Conservation (phyloP, 2,113 vertebrate species). For the Oryctolagus cuniculus region DNA sequence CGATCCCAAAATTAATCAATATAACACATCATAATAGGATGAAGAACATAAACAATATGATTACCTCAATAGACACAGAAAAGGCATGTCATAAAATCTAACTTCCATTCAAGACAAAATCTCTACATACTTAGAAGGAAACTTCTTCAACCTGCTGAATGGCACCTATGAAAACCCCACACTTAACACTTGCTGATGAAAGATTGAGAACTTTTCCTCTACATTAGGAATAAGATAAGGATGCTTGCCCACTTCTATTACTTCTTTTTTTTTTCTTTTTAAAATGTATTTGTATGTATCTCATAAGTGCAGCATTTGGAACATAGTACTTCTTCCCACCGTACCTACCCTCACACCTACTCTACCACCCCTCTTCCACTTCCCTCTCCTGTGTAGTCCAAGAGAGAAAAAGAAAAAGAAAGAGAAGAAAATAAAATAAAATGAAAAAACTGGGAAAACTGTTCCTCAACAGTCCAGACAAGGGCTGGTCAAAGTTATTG, state of each 20-base stretch:
- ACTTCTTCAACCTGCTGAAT: neutral
- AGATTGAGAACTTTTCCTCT: neutral
- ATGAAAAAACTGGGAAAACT: no score
- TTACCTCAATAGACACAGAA: neutral
- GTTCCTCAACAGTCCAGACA: no score
- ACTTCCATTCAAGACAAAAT: neutral
- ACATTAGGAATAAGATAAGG: neutral
- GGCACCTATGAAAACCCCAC: neutral
- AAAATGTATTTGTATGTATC: no score
- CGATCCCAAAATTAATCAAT: neutral
- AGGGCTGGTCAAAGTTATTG: no score
- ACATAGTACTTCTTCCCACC: no score
- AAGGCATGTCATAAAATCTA: conserved; percentile 38
- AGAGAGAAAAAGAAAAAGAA: no score
- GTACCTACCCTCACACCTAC: no score
- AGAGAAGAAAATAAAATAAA: no score
- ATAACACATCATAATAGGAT: neutral
- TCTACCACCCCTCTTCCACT: no score
- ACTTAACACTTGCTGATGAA: neutral
- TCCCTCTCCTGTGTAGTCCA: no score
- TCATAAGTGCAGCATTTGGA: no score
- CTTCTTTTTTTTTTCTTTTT: neutral
- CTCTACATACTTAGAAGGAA: neutral
- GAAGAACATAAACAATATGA: neutral
- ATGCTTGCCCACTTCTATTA: neutral